Evolutionary conservation across 2,797 vertebrate species (phyloP), one percentile per base, ranked within the genome.

Genomic region (Calcarius lapponicus): DNA sequence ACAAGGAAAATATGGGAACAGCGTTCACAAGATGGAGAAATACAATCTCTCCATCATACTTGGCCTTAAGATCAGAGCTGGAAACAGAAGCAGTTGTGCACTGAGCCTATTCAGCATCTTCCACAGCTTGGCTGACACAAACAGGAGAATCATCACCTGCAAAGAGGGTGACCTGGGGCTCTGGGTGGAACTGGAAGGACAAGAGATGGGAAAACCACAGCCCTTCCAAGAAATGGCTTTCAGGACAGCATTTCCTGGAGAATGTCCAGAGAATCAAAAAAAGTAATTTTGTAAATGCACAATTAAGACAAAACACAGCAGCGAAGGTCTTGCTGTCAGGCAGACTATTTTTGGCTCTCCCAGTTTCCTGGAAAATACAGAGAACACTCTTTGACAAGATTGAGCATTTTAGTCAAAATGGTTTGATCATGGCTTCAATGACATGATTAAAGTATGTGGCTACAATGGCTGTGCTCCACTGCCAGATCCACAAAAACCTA

Each of bases 371-470:
- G 57, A 79, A 86, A 91, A 88, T 51, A 50, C 6, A 58, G 31
- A 70, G n/a, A 66, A 40, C 13, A 11, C 17, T 32, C 48, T 73
- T 71, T 47, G 21, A 66, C 8, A 4, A 80, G 16, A 80, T 2
- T 16, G 58, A 43, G 16, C 5, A 10, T 82, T 79, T 84, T 34
- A 24, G 13, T 73, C 48, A 57, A 73, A 73, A 53, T 53, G 45
- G 25, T 48, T 91, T 57, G 57, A 25, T 73, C 29, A 40, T 26
- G 42, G 26, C 18, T 93, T 91, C 43, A 45, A 2, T 28, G 11
- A 36, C 16, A 22, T 47, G 18, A 58, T 57, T 64, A 31, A 54
- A 73, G 11, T 26, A 51, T 0, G 0, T 15, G 24, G 43, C 36
- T 87, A 25, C 45, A 73, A 38, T 38, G 32, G 13, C 22, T 69